Evolutionary conservation across 2,797 vertebrate genomes (phyloP).

Genomic region (Margarornis squamiger): DNA sequence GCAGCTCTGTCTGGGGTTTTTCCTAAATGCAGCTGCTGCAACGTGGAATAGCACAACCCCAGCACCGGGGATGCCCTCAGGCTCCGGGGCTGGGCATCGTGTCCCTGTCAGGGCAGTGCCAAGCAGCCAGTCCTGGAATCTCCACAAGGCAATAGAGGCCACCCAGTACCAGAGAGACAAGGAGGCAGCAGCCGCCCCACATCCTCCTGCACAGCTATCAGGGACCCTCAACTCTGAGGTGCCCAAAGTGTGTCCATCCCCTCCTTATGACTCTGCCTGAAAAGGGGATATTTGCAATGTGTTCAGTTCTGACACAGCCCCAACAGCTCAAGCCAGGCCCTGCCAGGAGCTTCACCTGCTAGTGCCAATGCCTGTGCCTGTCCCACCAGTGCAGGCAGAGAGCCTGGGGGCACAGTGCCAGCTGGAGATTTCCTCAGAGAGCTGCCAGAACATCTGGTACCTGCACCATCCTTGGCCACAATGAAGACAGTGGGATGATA

Average conservation of each 20-base stretch:
- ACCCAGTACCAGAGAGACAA: accelerated
- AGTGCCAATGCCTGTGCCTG: background rate
- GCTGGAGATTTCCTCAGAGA: background rate
- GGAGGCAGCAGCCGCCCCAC: accelerated
- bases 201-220: accelerated
- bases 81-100: background rate
- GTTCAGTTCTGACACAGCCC: background rate
- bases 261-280: background rate
- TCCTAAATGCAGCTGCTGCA: background rate
- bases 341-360: background rate
- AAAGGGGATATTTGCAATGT: accelerated
- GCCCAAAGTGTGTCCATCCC: background rate
- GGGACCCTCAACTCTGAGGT: accelerated
- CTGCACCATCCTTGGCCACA: background rate
- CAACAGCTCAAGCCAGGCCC: accelerated
- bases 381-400: background rate
- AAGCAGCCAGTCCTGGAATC: background rate
- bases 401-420: background rate
- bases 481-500: accelerated
- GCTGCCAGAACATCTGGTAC: background rate
- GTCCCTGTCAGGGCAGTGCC: background rate
- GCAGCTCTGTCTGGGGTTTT: background rate
- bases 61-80: background rate
- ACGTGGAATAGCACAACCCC: background rate
- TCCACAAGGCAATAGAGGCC: background rate